Base-by-base conservation (phyloP, 2,888 invertebrate species). In the Rutpela maculata region DNA sequence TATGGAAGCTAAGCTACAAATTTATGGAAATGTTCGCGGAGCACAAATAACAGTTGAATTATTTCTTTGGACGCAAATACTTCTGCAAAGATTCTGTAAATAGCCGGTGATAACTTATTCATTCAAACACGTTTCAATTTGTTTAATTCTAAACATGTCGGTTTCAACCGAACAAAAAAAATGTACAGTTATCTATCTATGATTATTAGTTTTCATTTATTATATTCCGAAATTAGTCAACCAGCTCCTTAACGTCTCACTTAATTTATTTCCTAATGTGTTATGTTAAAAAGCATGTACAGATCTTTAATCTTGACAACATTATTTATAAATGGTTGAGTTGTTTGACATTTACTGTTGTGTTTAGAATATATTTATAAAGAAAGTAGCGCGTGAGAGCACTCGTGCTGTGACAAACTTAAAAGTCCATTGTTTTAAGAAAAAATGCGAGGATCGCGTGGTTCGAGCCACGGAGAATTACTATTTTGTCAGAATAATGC, bases 301-400 rank as follows among this genome's bases (percentile, higher is more conserved):
- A 66, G 57, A 80, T 81, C 77, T 74, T 68, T 66, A 77, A 81
- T 82, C 82, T 78, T 15, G 69, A 78, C 78, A 69, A 77, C 62
- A 81, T 80, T 81, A 80, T 80, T 82, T 80, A 82, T 81, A 74
- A 82, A 79, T 76, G 80, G 79, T 78, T 76, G 80, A 78, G 75
- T 78, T 80, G 76, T 81, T 78, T 81, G 80, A 81, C 80, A 80
- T 79, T 76, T 74, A 60, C 65, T 78, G 71, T 57, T 76, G 80
- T 74, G 78, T 77, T 71, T 70, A 67, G 81, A 82, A 82, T 80
- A 78, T 78, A 80, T 78, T 78, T 76, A 68, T 63, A 73, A 80
- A 77, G 82, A 86, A 86, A 86, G 85, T 84, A 83, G 85, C 84
- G 79, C 85, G 86, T 86, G 86, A 84, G 85, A 85, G 78, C 79